Conservation (phyloP, 2,888 invertebrate species). For the Capitulum mitella region DNA sequence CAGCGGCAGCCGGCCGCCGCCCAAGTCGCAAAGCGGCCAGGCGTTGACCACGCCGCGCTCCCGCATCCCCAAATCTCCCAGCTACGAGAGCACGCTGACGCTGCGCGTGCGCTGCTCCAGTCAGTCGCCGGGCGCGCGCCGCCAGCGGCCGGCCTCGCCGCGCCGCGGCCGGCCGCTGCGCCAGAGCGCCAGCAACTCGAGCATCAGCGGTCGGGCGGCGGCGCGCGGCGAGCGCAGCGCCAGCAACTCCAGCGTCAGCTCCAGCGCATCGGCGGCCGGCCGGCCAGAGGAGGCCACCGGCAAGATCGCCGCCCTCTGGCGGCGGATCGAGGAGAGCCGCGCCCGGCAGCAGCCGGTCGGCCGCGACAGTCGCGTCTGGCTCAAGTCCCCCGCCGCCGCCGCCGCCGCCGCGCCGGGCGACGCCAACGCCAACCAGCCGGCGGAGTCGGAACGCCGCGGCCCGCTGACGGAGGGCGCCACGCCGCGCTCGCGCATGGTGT, state of each 20-base stretch:
- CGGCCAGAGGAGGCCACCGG: background rate
- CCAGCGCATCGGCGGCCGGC: background rate
- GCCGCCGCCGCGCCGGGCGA: background rate
- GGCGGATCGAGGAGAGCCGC: background rate
- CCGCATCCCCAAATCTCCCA: slow-evolving; percentile 4
- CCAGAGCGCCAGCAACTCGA: slow-evolving; percentile 31
- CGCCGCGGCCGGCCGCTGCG: background rate
- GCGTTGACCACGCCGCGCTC: background rate
- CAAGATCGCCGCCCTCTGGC: slow-evolving; percentile 31
- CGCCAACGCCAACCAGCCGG: slow-evolving; percentile 40
- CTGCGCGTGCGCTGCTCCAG: slow-evolving; percentile 30
- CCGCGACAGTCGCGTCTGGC: slow-evolving; percentile 41
- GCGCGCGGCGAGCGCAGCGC: background rate
- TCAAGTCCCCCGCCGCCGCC: background rate
- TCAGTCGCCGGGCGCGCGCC: background rate
- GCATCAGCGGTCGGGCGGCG: background rate
- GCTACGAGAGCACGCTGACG: slow-evolving; percentile 11
- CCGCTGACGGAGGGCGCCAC: background rate
- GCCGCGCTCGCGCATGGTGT: background rate
- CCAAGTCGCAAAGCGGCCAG: background rate
- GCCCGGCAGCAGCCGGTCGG: slow-evolving; percentile 41
- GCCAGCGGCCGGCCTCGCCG: slow-evolving; percentile 17
- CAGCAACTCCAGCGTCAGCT: slow-evolving; percentile 31
- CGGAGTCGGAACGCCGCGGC: slow-evolving; percentile 43
- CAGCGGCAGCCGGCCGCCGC: background rate